Base-by-base conservation (phyloP, 2,888 invertebrate species). In the Parnassius glacialis region DNA sequence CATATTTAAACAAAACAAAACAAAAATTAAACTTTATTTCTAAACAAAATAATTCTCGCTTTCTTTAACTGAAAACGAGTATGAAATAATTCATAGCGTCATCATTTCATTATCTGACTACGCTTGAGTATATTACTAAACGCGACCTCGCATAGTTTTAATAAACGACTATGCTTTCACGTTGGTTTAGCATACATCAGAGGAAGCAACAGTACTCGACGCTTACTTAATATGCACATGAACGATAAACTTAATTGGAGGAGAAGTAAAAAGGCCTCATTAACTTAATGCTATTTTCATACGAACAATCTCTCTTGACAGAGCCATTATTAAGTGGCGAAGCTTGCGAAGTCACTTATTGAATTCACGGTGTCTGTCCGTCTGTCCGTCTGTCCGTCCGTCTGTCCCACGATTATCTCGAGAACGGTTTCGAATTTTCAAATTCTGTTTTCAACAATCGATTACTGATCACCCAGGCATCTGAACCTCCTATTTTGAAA, bases 81-180 rank as follows among this genome's bases (percentile, higher is more conserved):
- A 44, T 45, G 2, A 50, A 50, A 54, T 16, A 52, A n/a, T 50
- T 44, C 25, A 41, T 45, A 58, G 16, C 62, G 53, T 53, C 53
- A 62, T 57, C 47, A 57, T 61, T 62, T 62, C 57, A 62, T 57
- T 62, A 62, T 62, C 51, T 53, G 51, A 55, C 16, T 61, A 63
- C 55, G 54, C 57, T 55, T 20, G 43, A 25, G 47, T 55, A 54
- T 12, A 12, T 61, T 58, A 59, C 63, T 59, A 63, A 63, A 63
- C 43, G 16, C 12, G 62, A 52, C 62, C 59, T 62, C 59, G 63
- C 58, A n/a, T 55, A 44, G 50, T 59, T 56, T 55, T 61, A 59
- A 62, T 51, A 57, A 62, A 64, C 61, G 42, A 42, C 53, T 41
- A n/a, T 61, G 64, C 63, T 61, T 65, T 65, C 61, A 55, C 61